phyloP scores from a whole-genome alignment of 2,113 vertebrate genomes.

The Glaucidium brasilianum region DNA sequence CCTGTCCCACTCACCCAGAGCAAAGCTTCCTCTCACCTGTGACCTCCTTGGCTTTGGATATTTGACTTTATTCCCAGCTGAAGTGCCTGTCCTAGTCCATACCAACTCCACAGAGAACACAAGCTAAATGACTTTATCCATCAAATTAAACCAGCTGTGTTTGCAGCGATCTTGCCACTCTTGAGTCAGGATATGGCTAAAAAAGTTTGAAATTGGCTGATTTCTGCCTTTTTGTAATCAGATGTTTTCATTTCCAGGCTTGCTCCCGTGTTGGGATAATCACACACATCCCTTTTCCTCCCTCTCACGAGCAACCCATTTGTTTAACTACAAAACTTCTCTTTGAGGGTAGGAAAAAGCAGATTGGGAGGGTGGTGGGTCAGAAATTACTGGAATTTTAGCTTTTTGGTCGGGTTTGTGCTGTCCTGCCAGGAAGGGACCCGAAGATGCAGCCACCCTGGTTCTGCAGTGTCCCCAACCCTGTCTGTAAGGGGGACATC shows the following conservation, averaged over 20 bases:
- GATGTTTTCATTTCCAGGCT: background rate
- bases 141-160: background rate
- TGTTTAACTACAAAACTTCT: background rate
- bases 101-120: background rate
- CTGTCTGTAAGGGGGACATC: background rate
- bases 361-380: too few species aligned
- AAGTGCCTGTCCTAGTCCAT: background rate
- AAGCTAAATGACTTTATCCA: background rate
- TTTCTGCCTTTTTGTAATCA: background rate
- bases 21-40: background rate
- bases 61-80: background rate
- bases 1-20: background rate
- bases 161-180: accelerated
- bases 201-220: background rate
- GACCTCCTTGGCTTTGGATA: background rate
- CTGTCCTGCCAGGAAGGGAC: background rate
- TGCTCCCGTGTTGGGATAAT: accelerated
- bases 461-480: background rate
- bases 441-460: background rate
- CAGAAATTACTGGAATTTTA: background rate
- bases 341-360: background rate
- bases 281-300: too few species aligned
- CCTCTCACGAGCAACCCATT: too few species aligned
- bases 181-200: accelerated
- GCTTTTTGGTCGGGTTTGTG: background rate